Conservation (phyloP, 2,113 vertebrate species). For the Brachirus orientalis region DNA sequence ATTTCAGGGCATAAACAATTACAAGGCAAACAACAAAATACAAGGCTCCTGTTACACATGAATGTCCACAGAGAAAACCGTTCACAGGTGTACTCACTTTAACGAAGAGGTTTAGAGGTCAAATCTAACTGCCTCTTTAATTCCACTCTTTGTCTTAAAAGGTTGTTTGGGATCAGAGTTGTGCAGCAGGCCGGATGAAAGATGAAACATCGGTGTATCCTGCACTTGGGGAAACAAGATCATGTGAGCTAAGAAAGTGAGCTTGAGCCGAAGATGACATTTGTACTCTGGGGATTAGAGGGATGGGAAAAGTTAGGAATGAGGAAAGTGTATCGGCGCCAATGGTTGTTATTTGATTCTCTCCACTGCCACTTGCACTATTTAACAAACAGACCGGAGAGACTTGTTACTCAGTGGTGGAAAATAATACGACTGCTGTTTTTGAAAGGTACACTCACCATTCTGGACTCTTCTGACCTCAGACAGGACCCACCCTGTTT, state of each 20-base stretch:
- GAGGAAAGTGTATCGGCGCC: constrained; percentile 35
- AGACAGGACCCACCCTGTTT: constrained; percentile 5
- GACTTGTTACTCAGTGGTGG: constrained; percentile 30
- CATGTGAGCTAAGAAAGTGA: constrained; percentile 30
- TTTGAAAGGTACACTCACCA: background rate
- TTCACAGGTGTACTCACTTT: constrained; percentile 1
- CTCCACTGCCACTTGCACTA: constrained; percentile 18
- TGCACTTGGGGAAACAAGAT: constrained; percentile 47
- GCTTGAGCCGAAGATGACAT: constrained; percentile 14
- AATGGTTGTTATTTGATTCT: constrained; percentile 53
- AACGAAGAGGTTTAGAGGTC: background rate
- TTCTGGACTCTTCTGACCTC: constrained; percentile 6
- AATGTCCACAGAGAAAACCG: background rate
- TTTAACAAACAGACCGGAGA: constrained; percentile 22
- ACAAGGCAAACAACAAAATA: no score
- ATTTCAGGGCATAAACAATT: no score
- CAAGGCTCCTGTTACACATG: background rate
- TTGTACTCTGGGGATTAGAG: constrained; percentile 44
- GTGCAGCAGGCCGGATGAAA: constrained; percentile 19
- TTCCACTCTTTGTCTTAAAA: background rate
- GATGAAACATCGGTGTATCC: constrained; percentile 19
- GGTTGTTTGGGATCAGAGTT: constrained; percentile 11
- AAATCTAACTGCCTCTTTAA: background rate
- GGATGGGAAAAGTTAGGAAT: constrained; percentile 42
- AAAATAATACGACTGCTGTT: constrained; percentile 3